Conservation (phyloP, 1,140 invertebrate species). For the Panulirus ornatus region DNA sequence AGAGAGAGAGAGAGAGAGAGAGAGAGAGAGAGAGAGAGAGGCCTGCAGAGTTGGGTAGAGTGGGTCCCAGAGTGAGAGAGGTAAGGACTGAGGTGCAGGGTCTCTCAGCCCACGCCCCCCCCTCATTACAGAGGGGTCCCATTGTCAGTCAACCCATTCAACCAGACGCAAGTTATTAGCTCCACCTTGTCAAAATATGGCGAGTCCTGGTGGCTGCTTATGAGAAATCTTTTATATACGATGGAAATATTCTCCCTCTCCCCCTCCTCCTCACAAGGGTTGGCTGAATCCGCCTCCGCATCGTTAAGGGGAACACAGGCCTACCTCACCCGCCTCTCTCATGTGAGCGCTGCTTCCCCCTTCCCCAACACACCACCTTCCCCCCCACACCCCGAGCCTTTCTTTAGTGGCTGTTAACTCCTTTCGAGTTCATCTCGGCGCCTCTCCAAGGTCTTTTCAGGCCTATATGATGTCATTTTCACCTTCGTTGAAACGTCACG, state of each 20-base stretch:
- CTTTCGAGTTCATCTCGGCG: too few species aligned
- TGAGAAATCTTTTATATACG: constrained; percentile 4
- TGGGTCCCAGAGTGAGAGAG: background rate
- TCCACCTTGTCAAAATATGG: background rate
- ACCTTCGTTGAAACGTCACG: too few species aligned
- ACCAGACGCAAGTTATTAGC: background rate
- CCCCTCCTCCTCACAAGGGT: too few species aligned
- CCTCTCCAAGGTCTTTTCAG: too few species aligned
- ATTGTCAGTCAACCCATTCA: constrained; percentile 1
- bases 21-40: too few species aligned
- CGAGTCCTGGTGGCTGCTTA: constrained; percentile 5
- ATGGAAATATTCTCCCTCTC: background rate
- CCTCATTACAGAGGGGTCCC: constrained; percentile 2
- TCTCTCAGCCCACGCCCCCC: background rate
- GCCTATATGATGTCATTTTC: too few species aligned
- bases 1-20: too few species aligned
- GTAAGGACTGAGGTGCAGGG: background rate
- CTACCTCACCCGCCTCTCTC: background rate
- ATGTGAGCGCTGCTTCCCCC: background rate
- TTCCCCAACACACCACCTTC: too few species aligned
- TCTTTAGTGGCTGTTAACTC: too few species aligned
- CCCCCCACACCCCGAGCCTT: too few species aligned
- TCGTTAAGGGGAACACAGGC: background rate
- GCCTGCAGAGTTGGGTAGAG: too few species aligned
- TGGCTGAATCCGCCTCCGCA: too few species aligned